Conservation (phyloP, 2,888 invertebrate species). For the Caenorhabditis sp. region DNA sequence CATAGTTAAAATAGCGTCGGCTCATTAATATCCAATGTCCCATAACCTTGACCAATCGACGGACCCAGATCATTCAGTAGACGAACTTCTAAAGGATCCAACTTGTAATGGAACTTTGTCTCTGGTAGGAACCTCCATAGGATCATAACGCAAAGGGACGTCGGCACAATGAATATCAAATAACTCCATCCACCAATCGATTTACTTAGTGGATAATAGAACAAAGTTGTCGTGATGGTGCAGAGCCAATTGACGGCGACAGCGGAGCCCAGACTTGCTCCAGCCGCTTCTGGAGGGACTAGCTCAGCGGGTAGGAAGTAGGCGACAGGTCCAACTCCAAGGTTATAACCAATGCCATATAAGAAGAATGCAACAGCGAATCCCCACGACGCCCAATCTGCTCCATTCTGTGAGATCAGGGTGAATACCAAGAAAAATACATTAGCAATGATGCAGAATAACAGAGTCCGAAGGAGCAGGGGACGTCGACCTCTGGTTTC, state of each 20-base stretch:
- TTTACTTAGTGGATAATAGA: conserved; percentile 62
- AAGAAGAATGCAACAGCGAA: conserved; percentile 62
- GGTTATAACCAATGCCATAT: conserved; percentile 65
- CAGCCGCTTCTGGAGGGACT: conserved; percentile 53
- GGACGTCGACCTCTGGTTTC: conserved; percentile 62
- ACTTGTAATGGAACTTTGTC: conserved; percentile 50
- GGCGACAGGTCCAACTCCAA: conserved; percentile 64
- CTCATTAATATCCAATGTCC: conserved; percentile 36
- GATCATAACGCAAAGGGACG: conserved; percentile 48
- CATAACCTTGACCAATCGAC: conserved; percentile 33
- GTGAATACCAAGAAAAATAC: conserved; percentile 57
- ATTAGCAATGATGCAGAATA: conserved; percentile 59
- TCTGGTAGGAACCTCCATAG: conserved; percentile 58
- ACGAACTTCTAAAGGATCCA: conserved; percentile 42
- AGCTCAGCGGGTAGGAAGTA: conserved; percentile 65
- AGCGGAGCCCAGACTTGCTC: conserved; percentile 51
- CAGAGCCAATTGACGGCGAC: conserved; percentile 65
- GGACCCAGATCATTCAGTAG: conserved; percentile 45
- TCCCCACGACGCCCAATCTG: conserved; percentile 60
- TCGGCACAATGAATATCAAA: conserved; percentile 63
- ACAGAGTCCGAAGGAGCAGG: conserved; percentile 58
- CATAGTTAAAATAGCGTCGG: conserved; percentile 32
- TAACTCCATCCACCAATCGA: conserved; percentile 65
- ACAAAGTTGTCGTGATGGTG: conserved; percentile 57
- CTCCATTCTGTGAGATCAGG: conserved; percentile 41